These are phyloP conservation scores for Orthosia gracilis DNA, from an alignment of 2,888 invertebrate genomes.

Conservation along the genomic window DNA sequence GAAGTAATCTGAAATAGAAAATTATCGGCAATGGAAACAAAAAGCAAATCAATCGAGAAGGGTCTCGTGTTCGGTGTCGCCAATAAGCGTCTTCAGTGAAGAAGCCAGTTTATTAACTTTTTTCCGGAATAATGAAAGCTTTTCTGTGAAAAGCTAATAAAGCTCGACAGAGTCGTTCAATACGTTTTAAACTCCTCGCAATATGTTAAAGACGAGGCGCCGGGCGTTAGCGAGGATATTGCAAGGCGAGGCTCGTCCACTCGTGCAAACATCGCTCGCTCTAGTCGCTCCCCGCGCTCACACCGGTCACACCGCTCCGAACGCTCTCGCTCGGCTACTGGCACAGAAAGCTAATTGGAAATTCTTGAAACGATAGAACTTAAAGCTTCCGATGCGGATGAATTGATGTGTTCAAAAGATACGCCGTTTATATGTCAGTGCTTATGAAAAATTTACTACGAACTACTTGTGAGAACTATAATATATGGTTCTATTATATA, in stretches of 20 bases:
- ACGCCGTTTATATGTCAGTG: neutral
- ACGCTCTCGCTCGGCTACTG: constrained; percentile 1
- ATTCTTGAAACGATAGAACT: constrained; percentile 42
- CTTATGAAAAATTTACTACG: neutral
- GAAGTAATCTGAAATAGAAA: neutral
- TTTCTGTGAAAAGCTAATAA: constrained; percentile 41
- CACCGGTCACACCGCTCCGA: constrained; percentile 7
- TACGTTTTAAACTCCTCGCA: constrained; percentile 40
- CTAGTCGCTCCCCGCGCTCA: neutral
- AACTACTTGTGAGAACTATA: neutral
- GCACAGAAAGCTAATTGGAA: constrained; percentile 49
- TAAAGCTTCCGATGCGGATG: constrained; percentile 18
- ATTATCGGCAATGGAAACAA: neutral
- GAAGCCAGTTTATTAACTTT: constrained; percentile 12
- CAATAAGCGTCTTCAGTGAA: neutral
- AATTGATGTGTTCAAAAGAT: constrained; percentile 10
- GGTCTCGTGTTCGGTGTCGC: neutral
- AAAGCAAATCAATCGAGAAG: neutral
- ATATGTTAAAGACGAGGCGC: constrained; percentile 43
- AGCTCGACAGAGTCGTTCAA: constrained; percentile 26
- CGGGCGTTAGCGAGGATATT: constrained; percentile 51
- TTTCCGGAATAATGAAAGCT: constrained; percentile 15
- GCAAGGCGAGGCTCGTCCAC: constrained; percentile 38
- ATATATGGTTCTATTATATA: neutral
- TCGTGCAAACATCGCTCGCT: constrained; percentile 49